Evolutionary conservation across 2,888 invertebrate species (phyloP).

Genomic region (Ametastegia equiseti): DNA sequence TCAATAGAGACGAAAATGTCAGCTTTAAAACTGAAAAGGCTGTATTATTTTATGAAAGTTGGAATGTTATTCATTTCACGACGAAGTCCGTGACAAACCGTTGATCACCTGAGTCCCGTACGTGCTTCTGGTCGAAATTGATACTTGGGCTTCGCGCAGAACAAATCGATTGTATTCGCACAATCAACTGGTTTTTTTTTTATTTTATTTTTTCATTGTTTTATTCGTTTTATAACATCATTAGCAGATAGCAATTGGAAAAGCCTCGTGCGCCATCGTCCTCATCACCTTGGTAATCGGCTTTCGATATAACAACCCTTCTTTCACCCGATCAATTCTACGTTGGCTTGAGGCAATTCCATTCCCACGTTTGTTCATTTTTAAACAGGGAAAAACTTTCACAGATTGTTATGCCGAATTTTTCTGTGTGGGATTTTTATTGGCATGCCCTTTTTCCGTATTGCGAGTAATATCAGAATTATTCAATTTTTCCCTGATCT

Average conservation of each 20-base stretch:
- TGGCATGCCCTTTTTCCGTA: too few relatives aligned
- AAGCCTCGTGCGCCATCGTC: not conserved
- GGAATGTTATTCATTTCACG: not conserved
- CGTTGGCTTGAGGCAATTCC: not conserved
- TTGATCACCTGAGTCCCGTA: not conserved
- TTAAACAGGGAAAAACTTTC: not conserved
- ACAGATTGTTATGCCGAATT: not conserved
- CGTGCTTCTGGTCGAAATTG: not conserved
- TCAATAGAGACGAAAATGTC: not conserved
- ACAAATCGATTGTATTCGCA: not conserved
- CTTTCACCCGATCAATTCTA: not conserved
- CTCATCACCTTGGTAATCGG: not conserved
- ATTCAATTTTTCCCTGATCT: too few relatives aligned
- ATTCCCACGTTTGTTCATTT: not conserved
- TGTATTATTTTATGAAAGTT: not conserved
- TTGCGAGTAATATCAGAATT: too few relatives aligned
- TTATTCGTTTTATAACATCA: not conserved
- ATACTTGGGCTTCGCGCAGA: not conserved
- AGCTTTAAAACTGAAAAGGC: not conserved
- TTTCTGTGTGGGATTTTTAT: not conserved
- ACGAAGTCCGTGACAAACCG: not conserved
- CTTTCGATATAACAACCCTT: not conserved
- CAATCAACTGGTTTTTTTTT: not conserved
- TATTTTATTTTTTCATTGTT: too few relatives aligned
- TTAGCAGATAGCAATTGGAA: not conserved